Base-by-base conservation (phyloP, 2,888 invertebrate species). In the Cerastoderma edule region DNA sequence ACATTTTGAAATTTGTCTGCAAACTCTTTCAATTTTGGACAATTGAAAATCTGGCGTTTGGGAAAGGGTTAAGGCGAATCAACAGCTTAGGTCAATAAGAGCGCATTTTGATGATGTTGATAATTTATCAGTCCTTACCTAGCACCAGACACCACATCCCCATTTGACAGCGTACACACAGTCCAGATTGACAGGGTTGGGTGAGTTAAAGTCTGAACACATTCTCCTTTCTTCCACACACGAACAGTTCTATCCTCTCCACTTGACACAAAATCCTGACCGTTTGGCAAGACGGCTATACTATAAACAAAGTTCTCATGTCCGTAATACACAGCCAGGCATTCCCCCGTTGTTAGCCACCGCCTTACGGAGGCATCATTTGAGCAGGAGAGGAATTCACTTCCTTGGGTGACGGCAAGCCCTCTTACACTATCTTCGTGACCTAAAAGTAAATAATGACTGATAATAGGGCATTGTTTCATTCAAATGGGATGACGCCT, bases 391-490 rank as follows among this genome's bases (percentile, higher is more conserved):
- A 98, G 93, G 92, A 99, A 96, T 54, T 95, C 95, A 16, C 81
- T 76, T 13, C 82, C 81, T 68, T 95, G 95, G 10, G 97, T 93
- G 0, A 95, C 94, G 0, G 95, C 95, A 35, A 99, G 91, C 30
- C 95, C 96, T 90, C 99, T 94, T 0, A 99, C 97, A 93, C 98
- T 98, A 90, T 99, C 99, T 0, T 95, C 96, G 92, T 99, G 99
- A 5, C 98, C 97, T 94, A 91, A 54, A 92, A 77, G 88, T 69
- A 44, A 46, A 56, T 19, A 30, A 50, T 2, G n/a, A n/a, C n/a
- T n/a, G n/a, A n/a, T n/a, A n/a, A n/a, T n/a, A n/a, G n/a, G n/a
- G n/a, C n/a, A n/a, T n/a, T n/a, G n/a, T n/a, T n/a, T n/a, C n/a
- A n/a, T n/a, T n/a, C n/a, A n/a, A n/a, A n/a, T n/a, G n/a, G n/a